Evolutionary conservation across 2,888 invertebrate species (phyloP), one percentile per base, ranked within the genome.

Genomic region (Pachycephus smyrnensis): DNA sequence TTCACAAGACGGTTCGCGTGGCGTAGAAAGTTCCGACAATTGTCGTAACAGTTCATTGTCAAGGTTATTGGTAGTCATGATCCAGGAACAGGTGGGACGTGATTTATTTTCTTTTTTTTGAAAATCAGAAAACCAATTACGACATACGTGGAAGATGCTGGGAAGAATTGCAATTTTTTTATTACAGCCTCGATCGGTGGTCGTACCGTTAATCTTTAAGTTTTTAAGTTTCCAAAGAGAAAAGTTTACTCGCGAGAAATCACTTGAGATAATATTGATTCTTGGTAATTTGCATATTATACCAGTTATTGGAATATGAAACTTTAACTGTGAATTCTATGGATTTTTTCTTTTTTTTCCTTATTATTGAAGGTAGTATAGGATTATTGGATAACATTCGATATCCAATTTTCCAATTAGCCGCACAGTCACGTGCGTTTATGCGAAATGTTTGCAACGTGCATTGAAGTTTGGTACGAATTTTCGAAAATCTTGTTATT

Each of bases 31-130:
- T 74, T 32, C 36, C 12, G 31, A 37, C 30, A 12, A 74, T 36
- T 36, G n/a, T 74, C 74, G 74, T 74, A 74, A 74, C 74, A 74
- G 36, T 74, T 74, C 74, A 74, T 33, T 74, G 74, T 33, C 74
- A 74, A 74, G 74, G 74, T 36, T 33, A 71, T 33, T 11, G 15
- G 71, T 31, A 32, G 55, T 23, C 55, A 55, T 9, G 55, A 55
- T 23, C 6, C 40, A 40, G 40, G 23, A 15, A 23, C 40, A 40
- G 40, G 40, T 40, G 23, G 15, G 23, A 40, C 1, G 15, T 9
- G 55, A 23, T 23, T 23, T 35, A 35, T 23, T 40, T 40, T 55
- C 23, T 15, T 23, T 40, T 40, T 55, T 55, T 15, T 0, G 6
- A 40, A 55, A 55, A 55, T 55, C 6, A 6, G 15, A 55, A 9